These are phyloP conservation scores for Orchestia grillus DNA, from an alignment of 1,140 invertebrate species.

Conservation along the genomic window DNA sequence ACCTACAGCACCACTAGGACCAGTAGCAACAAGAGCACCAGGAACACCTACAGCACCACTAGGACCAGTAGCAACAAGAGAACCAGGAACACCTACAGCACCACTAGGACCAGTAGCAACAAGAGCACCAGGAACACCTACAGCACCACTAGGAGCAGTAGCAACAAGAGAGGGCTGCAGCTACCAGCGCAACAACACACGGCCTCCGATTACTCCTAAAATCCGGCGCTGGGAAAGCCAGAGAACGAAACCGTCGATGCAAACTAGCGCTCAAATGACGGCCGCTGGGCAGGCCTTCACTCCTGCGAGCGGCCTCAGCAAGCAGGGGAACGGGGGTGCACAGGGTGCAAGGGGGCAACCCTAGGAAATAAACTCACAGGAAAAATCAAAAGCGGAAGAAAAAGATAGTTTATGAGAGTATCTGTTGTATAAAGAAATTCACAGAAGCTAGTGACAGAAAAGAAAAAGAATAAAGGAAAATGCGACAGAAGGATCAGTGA, in stretches of 20 bases:
- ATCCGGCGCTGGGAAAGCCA: not conserved
- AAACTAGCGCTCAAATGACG: conserved; percentile 52
- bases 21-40: not conserved
- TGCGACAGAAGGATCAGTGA: not conserved
- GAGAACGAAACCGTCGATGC: conserved; percentile 38
- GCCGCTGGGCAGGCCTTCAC: not conserved
- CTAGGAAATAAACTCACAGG: not conserved
- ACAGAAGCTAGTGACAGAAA: not conserved
- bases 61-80: not conserved
- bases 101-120: not conserved
- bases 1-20: not conserved
- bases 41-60: not conserved
- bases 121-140: not conserved
- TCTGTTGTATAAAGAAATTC: not conserved
- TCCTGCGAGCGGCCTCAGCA: not conserved
- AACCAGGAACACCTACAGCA: not conserved
- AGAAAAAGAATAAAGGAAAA: not conserved
- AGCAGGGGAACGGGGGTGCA: not conserved
- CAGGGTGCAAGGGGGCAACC: not conserved
- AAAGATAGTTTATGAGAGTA: not conserved
- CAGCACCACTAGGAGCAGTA: not conserved
- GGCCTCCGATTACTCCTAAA: conserved; percentile 41
- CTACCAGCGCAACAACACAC: not conserved
- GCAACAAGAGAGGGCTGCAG: too few species aligned
- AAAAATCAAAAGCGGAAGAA: not conserved